phyloP scores from a whole-genome alignment of 35 echinoderm and acorn worm species.

The Acanthaster planci region DNA sequence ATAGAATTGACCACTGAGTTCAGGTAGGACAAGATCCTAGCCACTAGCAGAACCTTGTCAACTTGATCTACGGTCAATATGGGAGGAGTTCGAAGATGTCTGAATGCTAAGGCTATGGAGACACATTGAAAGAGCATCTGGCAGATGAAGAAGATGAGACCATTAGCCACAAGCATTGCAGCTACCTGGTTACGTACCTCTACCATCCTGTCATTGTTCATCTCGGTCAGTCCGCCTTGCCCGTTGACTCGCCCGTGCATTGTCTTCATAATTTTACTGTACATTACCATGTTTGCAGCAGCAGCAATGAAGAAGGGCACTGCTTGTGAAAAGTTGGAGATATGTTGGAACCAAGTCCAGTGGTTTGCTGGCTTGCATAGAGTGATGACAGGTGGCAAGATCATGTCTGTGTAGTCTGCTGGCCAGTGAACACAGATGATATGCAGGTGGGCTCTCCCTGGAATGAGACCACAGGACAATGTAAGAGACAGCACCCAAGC shows the following conservation, averaged over 20 bases:
- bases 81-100: neutral
- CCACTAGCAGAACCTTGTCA: neutral
- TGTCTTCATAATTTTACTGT: constrained; percentile 38
- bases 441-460: constrained; percentile 22
- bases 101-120: neutral
- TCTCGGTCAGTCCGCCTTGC: neutral
- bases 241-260: constrained; percentile 17
- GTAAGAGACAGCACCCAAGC: constrained; percentile 32
- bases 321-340: constrained; percentile 10
- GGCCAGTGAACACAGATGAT: constrained; percentile 31
- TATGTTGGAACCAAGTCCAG: constrained; percentile 1
- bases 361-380: constrained; percentile 1
- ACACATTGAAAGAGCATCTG: constrained; percentile 21
- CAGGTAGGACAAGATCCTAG: constrained; percentile 34
- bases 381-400: constrained; percentile 23
- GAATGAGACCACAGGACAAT: constrained; percentile 26
- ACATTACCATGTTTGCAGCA: constrained; percentile 31
- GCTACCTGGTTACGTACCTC: constrained; percentile 61
- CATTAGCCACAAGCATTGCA: constrained; percentile 65
- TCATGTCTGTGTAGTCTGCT: constrained; percentile 9
- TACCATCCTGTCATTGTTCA: neutral
- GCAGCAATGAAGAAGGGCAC: constrained; percentile 44
- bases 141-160: constrained; percentile 49
- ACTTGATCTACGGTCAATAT: neutral
- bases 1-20: constrained; percentile 55